Evolutionary conservation across 2,888 invertebrate species (phyloP).

Genomic region (Diadromus collaris): DNA sequence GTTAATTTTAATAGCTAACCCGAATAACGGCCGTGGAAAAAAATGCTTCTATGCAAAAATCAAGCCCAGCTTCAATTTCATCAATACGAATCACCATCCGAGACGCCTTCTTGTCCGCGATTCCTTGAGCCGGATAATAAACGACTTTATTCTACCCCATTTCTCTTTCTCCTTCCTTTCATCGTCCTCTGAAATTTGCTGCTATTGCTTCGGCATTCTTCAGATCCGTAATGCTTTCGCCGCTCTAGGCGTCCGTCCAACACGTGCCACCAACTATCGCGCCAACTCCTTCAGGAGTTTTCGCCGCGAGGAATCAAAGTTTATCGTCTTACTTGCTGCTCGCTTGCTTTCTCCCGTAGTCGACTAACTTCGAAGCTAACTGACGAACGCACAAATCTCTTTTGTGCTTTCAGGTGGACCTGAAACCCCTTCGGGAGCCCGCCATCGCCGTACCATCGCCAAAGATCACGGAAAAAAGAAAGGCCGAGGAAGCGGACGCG

Average conservation of each 20-base stretch:
- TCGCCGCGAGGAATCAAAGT: slow-evolving; percentile 17
- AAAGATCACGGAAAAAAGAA: slow-evolving; percentile 87
- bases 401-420: slow-evolving; percentile 75
- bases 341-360: slow-evolving; percentile 19
- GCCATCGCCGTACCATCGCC: slow-evolving; percentile 76
- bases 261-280: slow-evolving; percentile 6
- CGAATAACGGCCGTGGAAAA: not conserved
- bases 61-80: not conserved
- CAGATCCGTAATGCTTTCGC: not conserved
- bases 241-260: not conserved
- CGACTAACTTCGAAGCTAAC: slow-evolving; percentile 44
- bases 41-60: not conserved
- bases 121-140: not conserved
- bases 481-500: slow-evolving; percentile 91
- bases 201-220: slow-evolving; percentile 1
- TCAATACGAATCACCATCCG: not conserved
- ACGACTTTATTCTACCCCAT: not conserved
- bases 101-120: not conserved
- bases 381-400: slow-evolving; percentile 31
- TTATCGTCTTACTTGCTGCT: not conserved
- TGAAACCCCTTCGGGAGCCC: slow-evolving; percentile 77
- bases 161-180: not conserved
- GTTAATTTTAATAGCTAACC: not conserved
- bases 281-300: slow-evolving; percentile 19
- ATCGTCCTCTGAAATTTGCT: not conserved